Conservation (phyloP, 2,888 invertebrate genomes). For the Marasmarcha lunaedactyla region DNA sequence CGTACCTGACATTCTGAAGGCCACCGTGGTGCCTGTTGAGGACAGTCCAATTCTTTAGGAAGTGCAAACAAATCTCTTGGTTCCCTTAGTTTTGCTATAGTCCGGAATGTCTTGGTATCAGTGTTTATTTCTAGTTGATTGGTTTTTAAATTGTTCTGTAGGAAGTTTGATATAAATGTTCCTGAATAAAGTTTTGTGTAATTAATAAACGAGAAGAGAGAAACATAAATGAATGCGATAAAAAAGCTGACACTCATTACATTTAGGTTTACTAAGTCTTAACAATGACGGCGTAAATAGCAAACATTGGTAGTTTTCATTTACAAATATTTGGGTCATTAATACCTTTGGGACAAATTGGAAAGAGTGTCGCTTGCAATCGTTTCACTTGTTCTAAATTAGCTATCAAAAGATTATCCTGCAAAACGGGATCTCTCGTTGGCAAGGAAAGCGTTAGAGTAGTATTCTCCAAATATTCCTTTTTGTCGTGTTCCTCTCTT, state of each 20-base stretch:
- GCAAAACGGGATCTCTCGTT: conserved; percentile 42
- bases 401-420: conserved; percentile 49
- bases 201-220: conserved; percentile 7
- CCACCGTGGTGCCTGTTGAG: conserved; percentile 87
- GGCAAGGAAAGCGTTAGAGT: conserved; percentile 47
- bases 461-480: conserved; percentile 40
- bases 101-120: conserved; percentile 73
- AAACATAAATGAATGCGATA: no score
- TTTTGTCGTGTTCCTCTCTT: conserved; percentile 44
- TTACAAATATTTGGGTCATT: no score
- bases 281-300: no score
- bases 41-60: conserved; percentile 77
- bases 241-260: no score
- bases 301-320: no score
- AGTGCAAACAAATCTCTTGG: conserved; percentile 79
- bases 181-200: conserved; percentile 43
- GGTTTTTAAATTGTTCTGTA: conserved; percentile 74
- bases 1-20: conserved; percentile 92
- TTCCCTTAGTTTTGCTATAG: conserved; percentile 75
- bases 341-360: conserved; percentile 68
- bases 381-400: conserved; percentile 71
- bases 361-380: conserved; percentile 76
- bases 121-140: conserved; percentile 78
- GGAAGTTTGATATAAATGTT: conserved; percentile 73
- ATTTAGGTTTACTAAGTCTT: no score